These are phyloP conservation scores for Ploceus nigricollis DNA, from an alignment of 2,113 vertebrate genomes.

Conservation along the genomic window DNA sequence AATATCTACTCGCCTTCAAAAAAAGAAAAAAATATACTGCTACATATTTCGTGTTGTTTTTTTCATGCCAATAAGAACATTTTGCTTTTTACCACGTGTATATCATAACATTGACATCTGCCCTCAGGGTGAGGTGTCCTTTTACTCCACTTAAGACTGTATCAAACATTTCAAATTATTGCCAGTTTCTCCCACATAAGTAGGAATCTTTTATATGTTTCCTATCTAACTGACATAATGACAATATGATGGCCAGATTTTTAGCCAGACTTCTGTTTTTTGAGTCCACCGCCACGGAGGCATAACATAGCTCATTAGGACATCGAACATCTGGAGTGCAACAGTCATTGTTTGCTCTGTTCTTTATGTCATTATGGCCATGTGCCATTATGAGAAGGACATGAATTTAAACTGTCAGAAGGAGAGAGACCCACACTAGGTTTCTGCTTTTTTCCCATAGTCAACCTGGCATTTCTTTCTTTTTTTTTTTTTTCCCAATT, in stretches of 20 bases:
- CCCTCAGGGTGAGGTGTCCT: conserved; percentile 20
- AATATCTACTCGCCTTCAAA: neutral
- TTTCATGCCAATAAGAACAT: conserved; percentile 1
- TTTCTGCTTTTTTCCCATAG: neutral
- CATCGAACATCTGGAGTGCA: neutral
- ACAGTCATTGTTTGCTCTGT: neutral
- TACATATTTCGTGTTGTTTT: neutral
- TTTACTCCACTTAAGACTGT: neutral
- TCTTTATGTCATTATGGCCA: neutral
- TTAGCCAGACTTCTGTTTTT: neutral
- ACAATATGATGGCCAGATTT: neutral
- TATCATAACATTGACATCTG: neutral
- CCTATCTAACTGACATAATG: neutral
- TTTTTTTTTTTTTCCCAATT: no score
- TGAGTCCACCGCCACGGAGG: neutral
- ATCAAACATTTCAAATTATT: conserved; percentile 31
- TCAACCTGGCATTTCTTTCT: neutral
- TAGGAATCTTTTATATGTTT: neutral
- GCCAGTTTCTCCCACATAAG: conserved; percentile 2
- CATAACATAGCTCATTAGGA: neutral
- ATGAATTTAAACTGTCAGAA: conserved; percentile 15
- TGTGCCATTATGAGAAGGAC: neutral
- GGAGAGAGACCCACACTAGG: neutral
- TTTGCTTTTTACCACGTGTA: neutral
- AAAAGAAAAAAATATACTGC: neutral